phyloP scores from a whole-genome alignment of 2,888 invertebrate species.

The Stenodema calcarata region DNA sequence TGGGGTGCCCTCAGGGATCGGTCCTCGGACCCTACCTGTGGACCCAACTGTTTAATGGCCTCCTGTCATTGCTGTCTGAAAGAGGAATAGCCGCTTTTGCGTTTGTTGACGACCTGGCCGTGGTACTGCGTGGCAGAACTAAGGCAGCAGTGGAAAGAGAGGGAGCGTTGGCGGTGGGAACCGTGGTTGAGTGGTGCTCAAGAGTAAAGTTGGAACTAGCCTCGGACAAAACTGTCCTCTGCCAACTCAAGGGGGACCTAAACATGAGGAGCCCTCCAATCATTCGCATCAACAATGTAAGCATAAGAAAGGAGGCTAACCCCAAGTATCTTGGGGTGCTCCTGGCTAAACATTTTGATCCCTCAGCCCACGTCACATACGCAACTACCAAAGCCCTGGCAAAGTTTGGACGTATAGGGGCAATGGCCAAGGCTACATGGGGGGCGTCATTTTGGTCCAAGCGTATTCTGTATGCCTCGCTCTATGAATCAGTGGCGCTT shows the following conservation, averaged over 20 bases:
- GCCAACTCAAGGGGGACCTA: neutral
- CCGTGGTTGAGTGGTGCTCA: neutral
- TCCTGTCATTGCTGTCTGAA: conserved; percentile 40
- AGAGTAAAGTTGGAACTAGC: neutral
- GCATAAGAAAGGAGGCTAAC: neutral
- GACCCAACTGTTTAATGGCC: conserved; percentile 54
- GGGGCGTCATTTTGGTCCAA: neutral
- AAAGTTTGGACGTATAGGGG: neutral
- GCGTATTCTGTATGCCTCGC: neutral
- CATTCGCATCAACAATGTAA: neutral
- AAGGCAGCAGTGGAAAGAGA: neutral
- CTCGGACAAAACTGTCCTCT: neutral
- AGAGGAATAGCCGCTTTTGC: neutral
- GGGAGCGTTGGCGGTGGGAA: neutral
- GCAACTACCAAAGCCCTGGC: neutral
- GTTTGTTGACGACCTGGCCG: conserved; percentile 40
- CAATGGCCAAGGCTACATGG: neutral
- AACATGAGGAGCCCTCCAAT: conserved; percentile 21
- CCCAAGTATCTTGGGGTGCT: conserved; percentile 11
- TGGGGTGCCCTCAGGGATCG: conserved; percentile 56
- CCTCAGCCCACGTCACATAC: neutral
- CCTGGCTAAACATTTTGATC: no score
- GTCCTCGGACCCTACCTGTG: no score
- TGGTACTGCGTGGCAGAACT: conserved; percentile 16
- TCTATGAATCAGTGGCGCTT: neutral